phyloP scores from a whole-genome alignment of 2,797 vertebrate species.

The Sebastes wilsoni region DNA sequence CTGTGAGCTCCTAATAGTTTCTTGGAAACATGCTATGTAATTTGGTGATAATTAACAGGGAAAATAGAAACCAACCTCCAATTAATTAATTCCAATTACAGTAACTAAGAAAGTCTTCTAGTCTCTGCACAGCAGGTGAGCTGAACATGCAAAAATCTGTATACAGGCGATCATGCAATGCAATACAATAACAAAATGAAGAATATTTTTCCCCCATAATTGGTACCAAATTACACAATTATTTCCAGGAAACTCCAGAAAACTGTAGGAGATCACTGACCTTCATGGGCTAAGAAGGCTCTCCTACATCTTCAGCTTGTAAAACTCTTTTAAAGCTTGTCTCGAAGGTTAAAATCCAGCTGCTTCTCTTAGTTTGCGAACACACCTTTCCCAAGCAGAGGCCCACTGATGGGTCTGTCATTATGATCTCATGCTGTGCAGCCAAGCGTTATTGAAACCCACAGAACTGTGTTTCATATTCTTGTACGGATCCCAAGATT shows the following conservation, averaged over 20 bases:
- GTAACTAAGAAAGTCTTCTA: neutral
- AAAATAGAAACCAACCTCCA: neutral
- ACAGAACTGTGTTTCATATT: neutral
- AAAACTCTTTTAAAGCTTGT: neutral
- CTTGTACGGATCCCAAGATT: neutral
- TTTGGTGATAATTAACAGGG: neutral
- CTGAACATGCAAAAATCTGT: neutral
- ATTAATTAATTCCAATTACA: neutral
- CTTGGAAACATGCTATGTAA: neutral
- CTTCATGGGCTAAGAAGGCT: neutral
- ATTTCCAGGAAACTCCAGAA: neutral
- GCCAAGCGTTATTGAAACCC: neutral
- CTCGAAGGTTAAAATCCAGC: neutral
- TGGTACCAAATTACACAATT: neutral
- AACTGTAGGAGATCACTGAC: neutral
- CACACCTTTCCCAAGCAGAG: neutral
- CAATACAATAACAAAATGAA: neutral
- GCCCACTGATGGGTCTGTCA: neutral
- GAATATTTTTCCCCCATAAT: neutral
- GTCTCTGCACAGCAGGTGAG: neutral
- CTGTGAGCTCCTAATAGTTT: neutral
- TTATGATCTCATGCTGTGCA: neutral
- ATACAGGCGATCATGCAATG: neutral
- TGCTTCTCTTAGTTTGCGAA: neutral
- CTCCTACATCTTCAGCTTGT: neutral